A percentile compares a stretch with the other conserved stretches of the same genome.
Conservation (phyloP, 37 sponge, comb jelly and placozoan genomes). For the Spongia lamella region DNA sequence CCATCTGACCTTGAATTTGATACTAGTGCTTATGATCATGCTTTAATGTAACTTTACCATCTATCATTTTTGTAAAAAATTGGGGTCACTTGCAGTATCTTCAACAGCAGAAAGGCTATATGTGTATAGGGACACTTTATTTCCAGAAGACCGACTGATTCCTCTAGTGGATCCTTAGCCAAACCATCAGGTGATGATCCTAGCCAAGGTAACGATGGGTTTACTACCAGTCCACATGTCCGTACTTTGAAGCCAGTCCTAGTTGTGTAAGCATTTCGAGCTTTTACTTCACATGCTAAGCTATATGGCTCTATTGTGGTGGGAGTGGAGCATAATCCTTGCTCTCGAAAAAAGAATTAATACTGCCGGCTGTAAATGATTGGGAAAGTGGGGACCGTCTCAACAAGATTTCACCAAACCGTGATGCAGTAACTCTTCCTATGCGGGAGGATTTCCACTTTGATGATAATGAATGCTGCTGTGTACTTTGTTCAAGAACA, state of each 20-base stretch:
- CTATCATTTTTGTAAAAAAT: not conserved
- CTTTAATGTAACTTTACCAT: not conserved
- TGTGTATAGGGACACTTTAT: slow-evolving; percentile 4
- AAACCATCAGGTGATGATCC: not conserved
- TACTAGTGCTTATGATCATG: not conserved
- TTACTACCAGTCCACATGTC: not conserved
- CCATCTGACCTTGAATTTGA: slow-evolving; percentile 21
- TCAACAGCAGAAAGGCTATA: not conserved
- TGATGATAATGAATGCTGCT: not conserved
- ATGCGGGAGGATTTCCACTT: not conserved
- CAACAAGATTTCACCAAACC: not conserved
- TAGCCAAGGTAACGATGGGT: not conserved
- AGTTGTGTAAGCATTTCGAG: not conserved
- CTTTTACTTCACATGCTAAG: not conserved
- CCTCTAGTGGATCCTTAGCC: not conserved
- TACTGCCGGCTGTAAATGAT: no score
- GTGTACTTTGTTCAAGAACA: slow-evolving; percentile 3
- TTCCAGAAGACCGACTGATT: not conserved
- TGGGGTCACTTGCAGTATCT: not conserved
- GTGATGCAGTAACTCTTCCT: slow-evolving; percentile 10
- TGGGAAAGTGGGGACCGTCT: no score
- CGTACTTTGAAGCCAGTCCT: not conserved
- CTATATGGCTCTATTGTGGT: not conserved
- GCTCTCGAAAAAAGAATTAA: no score
- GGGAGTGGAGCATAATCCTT: no score